Evolutionary conservation across 2,113 vertebrate genomes (phyloP).

Genomic region (Perca schrenkii): DNA sequence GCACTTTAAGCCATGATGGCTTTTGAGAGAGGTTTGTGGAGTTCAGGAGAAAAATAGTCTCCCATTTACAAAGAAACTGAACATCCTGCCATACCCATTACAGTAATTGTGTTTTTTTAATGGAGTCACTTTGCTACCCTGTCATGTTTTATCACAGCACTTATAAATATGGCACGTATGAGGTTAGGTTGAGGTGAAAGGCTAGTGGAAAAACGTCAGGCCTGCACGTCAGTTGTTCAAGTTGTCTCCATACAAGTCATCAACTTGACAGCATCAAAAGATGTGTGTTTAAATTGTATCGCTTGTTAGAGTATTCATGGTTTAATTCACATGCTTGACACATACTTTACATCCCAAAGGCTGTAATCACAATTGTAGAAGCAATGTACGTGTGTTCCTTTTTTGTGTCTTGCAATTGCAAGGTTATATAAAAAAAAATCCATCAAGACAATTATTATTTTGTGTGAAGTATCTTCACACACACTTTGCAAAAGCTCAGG

Average conservation of each 20-base stretch:
- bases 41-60: slow-evolving; percentile 37
- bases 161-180: slow-evolving; percentile 24
- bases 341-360: background rate
- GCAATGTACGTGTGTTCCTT: background rate
- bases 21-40: slow-evolving; percentile 30
- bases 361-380: background rate
- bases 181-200: slow-evolving; percentile 33
- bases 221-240: background rate
- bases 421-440: slow-evolving; percentile 5
- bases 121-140: slow-evolving; percentile 33
- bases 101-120: slow-evolving; percentile 56
- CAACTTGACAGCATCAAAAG: background rate
- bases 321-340: background rate
- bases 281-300: background rate
- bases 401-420: slow-evolving; percentile 3
- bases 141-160: slow-evolving; percentile 47
- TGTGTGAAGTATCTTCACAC: slow-evolving; percentile 40
- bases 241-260: background rate
- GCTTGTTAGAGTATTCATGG: background rate
- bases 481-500: slow-evolving; percentile 43
- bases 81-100: slow-evolving; percentile 46
- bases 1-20: slow-evolving; percentile 33
- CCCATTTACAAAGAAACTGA: slow-evolving; percentile 37
- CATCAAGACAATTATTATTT: slow-evolving; percentile 41
- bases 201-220: background rate